These are phyloP conservation scores for Gerosis bhagava DNA, from an alignment of 2,888 invertebrate species.

Conservation along the genomic window DNA sequence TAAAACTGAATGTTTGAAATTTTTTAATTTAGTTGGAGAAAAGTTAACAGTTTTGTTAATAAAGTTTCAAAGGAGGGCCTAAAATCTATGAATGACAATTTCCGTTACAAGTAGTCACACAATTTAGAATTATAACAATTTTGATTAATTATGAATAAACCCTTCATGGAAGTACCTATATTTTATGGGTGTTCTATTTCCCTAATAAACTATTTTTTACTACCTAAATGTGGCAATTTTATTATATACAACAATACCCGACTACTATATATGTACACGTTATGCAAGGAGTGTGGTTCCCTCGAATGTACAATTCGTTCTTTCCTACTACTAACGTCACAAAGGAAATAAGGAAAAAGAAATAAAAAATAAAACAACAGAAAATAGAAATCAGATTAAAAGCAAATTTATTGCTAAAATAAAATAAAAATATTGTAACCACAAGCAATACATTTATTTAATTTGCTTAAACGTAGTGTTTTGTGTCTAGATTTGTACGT, in stretches of 20 bases:
- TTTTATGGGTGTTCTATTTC: constrained; percentile 50
- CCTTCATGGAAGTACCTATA: constrained; percentile 44
- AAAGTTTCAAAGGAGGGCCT: constrained; percentile 44
- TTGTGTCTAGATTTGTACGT: constrained; percentile 74
- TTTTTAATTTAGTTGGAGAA: constrained; percentile 30
- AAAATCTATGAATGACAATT: constrained; percentile 57
- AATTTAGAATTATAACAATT: constrained; percentile 60
- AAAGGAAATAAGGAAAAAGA: constrained; percentile 41
- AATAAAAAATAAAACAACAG: constrained; percentile 61
- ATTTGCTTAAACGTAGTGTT: constrained; percentile 61
- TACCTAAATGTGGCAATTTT: constrained; percentile 53
- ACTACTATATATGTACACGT: constrained; percentile 70
- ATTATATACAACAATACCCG: constrained; percentile 63
- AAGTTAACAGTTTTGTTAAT: constrained; percentile 35
- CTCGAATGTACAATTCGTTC: constrained; percentile 65
- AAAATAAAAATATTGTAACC: constrained; percentile 79
- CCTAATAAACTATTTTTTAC: constrained; percentile 42
- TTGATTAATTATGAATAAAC: constrained; percentile 62
- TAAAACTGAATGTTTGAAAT: constrained; percentile 58
- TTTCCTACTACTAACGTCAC: constrained; percentile 49
- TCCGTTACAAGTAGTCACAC: constrained; percentile 56
- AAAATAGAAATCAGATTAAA: constrained; percentile 70
- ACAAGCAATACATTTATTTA: constrained; percentile 70
- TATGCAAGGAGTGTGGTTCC: constrained; percentile 82
- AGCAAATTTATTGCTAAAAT: constrained; percentile 82